Conservation (phyloP, 1,140 invertebrate species). For the Lucilia sericata region DNA sequence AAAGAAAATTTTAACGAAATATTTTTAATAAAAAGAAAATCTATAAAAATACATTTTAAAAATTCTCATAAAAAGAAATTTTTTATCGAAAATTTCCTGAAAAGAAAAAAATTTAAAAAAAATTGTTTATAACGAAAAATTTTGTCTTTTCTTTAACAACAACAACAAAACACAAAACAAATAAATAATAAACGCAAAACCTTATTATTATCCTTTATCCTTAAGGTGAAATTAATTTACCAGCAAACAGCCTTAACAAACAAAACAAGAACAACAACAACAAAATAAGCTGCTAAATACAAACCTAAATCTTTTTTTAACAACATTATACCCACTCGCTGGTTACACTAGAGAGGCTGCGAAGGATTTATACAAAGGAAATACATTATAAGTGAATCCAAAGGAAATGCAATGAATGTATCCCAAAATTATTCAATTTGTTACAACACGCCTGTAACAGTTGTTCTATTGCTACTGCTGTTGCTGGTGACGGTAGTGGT, state of each 20-base stretch:
- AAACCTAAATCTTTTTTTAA: background rate
- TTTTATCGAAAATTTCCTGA: too few relatives aligned
- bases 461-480: background rate
- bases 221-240: conserved; percentile 1
- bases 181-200: background rate
- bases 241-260: background rate
- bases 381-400: background rate
- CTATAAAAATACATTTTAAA: too few relatives aligned
- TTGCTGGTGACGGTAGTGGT: background rate
- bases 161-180: background rate
- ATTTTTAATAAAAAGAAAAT: too few relatives aligned
- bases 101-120: too few relatives aligned
- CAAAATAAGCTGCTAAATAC: background rate
- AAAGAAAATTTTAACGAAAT: too few relatives aligned
- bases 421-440: conserved; percentile 3
- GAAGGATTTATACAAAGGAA: background rate
- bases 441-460: background rate
- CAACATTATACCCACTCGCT: background rate
- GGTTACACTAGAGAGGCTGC: too few relatives aligned
- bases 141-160: too few relatives aligned
- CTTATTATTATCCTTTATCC: background rate
- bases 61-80: too few relatives aligned
- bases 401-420: background rate
- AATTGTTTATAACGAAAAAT: too few relatives aligned
- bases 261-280: background rate